These are phyloP conservation scores for Elgaria multicarinata DNA, from an alignment of 2,113 vertebrate species.

Conservation along the genomic window DNA sequence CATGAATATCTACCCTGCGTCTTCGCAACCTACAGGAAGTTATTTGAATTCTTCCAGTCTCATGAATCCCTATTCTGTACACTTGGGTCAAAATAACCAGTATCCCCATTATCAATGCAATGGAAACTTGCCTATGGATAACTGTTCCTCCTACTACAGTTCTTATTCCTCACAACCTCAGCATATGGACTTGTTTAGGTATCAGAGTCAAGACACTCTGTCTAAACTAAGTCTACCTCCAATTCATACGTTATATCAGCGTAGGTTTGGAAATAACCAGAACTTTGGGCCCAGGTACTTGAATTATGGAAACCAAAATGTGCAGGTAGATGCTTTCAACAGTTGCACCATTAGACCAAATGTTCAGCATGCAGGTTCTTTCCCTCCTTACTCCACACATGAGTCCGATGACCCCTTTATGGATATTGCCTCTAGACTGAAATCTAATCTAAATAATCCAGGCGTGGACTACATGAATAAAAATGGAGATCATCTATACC, in stretches of 20 bases:
- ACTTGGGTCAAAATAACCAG: conserved; percentile 79
- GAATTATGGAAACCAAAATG: conserved; percentile 83
- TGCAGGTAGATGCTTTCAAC: conserved; percentile 88
- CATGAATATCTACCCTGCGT: conserved; percentile 80
- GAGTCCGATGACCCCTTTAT: conserved; percentile 81
- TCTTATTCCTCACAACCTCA: conserved; percentile 87
- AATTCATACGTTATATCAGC: conserved; percentile 86
- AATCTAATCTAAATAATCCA: conserved; percentile 72
- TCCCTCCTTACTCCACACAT: conserved; percentile 78
- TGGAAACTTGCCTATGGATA: conserved; percentile 85
- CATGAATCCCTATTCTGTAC: conserved; percentile 79
- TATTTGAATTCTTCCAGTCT: conserved; percentile 88
- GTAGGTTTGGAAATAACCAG: conserved; percentile 84
- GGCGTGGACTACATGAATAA: conserved; percentile 82
- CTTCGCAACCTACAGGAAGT: conserved; percentile 81
- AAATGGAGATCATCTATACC: conserved; percentile 80
- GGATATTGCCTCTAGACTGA: conserved; percentile 79
- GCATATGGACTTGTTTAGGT: conserved; percentile 85
- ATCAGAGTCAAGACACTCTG: conserved; percentile 80
- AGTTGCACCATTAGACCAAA: conserved; percentile 79
- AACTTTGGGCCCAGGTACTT: conserved; percentile 85
- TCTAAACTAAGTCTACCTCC: conserved; percentile 80
- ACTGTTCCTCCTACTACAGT: conserved; percentile 77
- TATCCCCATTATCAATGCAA: conserved; percentile 90
- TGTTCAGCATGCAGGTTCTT: conserved; percentile 78